phyloP scores from a whole-genome alignment of 2,888 invertebrate species.

The Erebia ligea region DNA sequence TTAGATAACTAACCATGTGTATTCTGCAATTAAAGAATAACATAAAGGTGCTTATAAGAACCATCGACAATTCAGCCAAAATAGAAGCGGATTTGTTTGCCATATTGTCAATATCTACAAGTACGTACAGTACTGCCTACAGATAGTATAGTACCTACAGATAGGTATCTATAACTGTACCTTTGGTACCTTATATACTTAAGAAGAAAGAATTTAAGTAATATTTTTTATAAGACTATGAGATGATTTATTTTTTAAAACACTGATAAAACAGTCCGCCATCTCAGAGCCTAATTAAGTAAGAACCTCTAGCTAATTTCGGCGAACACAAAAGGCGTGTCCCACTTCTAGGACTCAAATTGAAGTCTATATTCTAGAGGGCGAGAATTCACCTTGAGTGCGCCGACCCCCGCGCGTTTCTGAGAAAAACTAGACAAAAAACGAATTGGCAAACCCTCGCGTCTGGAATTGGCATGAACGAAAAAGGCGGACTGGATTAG shows the following conservation, averaged over 20 bases:
- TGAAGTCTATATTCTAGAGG: slow-evolving; percentile 49
- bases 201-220: too few species aligned
- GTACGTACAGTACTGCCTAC: too few species aligned
- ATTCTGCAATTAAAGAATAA: too few species aligned
- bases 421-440: slow-evolving; percentile 62
- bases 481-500: slow-evolving; percentile 33
- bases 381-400: slow-evolving; percentile 58
- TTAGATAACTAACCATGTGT: too few species aligned
- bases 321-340: slow-evolving; percentile 29
- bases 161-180: too few species aligned
- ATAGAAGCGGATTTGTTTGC: too few species aligned
- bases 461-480: slow-evolving; percentile 66
- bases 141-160: too few species aligned
- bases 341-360: slow-evolving; percentile 31
- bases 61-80: too few species aligned
- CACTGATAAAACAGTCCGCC: background rate
- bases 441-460: slow-evolving; percentile 67
- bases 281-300: background rate
- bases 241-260: background rate
- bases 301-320: slow-evolving; percentile 5
- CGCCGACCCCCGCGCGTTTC: slow-evolving; percentile 61
- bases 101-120: too few species aligned
- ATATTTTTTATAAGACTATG: too few species aligned
- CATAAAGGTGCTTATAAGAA: too few species aligned
- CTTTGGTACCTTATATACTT: too few species aligned